phyloP scores from a whole-genome alignment of 37 sponge, comb jelly and placozoan genomes.

The Chondrilla cf. caribensis region DNA sequence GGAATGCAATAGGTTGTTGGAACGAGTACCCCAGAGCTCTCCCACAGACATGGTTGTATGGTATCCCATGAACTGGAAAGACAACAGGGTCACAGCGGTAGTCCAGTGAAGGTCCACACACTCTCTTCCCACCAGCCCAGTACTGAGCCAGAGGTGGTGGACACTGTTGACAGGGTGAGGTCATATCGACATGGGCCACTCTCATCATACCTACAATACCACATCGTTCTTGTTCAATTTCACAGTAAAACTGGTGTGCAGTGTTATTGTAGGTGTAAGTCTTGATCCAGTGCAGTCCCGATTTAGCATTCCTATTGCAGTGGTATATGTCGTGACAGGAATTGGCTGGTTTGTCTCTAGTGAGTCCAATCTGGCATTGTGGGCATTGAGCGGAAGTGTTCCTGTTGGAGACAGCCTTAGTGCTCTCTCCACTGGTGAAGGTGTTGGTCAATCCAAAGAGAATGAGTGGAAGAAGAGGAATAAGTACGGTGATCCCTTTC shows the following conservation, averaged over 20 bases:
- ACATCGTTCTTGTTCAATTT: background rate
- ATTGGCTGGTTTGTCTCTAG: background rate
- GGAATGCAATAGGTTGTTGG: background rate
- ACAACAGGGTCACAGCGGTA: background rate
- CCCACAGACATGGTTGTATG: background rate
- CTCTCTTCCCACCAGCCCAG: background rate
- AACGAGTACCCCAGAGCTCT: background rate
- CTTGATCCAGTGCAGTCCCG: background rate
- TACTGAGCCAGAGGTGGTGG: background rate
- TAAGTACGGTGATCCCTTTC: too few species aligned
- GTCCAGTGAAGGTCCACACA: background rate
- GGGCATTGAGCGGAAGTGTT: too few species aligned
- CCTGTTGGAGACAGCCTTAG: too few species aligned
- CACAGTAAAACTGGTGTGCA: background rate
- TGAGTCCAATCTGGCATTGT: too few species aligned
- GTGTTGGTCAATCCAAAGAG: too few species aligned
- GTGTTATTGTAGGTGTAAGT: too few species aligned
- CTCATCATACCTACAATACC: background rate
- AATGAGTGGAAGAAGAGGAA: too few species aligned
- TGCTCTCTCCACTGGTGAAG: too few species aligned
- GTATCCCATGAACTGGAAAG: background rate
- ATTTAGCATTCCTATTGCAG: background rate
- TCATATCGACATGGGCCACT: background rate
- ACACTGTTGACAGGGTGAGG: background rate
- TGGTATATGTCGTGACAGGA: background rate